phyloP scores from a whole-genome alignment of 2,888 invertebrate genomes.

The Liodrosophila aerea region DNA sequence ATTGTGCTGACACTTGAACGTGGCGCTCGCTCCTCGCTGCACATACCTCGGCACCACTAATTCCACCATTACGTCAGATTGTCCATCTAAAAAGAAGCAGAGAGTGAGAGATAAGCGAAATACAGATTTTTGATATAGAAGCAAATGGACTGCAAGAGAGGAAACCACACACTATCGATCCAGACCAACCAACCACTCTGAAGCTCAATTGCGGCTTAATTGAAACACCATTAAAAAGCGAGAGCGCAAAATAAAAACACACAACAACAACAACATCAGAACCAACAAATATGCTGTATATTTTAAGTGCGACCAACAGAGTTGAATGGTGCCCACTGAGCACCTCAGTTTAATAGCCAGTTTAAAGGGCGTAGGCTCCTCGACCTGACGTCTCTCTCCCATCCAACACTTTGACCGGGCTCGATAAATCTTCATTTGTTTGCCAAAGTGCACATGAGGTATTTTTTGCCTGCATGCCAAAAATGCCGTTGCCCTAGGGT shows the following conservation, averaged over 20 bases:
- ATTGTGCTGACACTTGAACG: slow-evolving; percentile 89
- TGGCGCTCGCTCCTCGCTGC: slow-evolving; percentile 87
- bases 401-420: slow-evolving; percentile 27
- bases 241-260: slow-evolving; percentile 3
- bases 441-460: slow-evolving; percentile 63
- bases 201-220: slow-evolving; percentile 58
- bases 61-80: slow-evolving; percentile 85
- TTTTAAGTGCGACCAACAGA: slow-evolving; percentile 31
- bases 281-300: slow-evolving; percentile 33
- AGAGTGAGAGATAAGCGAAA: slow-evolving; percentile 13
- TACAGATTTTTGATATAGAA: slow-evolving; percentile 10
- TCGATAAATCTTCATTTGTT: slow-evolving; percentile 75
- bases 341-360: slow-evolving; percentile 35
- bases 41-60: slow-evolving; percentile 89
- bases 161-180: slow-evolving; percentile 16
- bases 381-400: no score
- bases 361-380: slow-evolving; percentile 26
- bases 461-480: slow-evolving; percentile 45
- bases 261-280: slow-evolving; percentile 1
- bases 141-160: slow-evolving; percentile 13
- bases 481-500: slow-evolving; percentile 1
- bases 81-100: slow-evolving; percentile 78
- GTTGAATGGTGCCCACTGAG: neutral
- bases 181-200: slow-evolving; percentile 14
- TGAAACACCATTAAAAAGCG: slow-evolving; percentile 61